phyloP scores from a whole-genome alignment of 2,797 vertebrate species.

The Crocidura indochinensis region DNA sequence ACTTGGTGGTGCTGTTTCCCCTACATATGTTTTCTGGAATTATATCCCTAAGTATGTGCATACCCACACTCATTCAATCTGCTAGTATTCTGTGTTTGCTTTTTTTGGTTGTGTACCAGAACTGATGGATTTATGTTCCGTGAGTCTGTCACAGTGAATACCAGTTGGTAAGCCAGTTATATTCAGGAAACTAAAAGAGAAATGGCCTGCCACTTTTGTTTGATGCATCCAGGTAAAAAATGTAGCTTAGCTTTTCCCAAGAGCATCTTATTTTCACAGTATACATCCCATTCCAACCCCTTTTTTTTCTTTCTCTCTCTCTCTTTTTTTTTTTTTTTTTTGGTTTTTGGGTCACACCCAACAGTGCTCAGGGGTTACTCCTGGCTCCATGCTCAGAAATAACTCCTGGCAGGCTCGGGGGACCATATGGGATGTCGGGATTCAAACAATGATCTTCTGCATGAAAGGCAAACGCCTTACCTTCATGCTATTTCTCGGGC shows the following conservation, averaged over 20 bases:
- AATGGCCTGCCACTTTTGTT: conserved; percentile 81
- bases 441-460: too few relatives aligned
- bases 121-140: conserved; percentile 65
- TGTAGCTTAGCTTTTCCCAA: conserved; percentile 73
- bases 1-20: not conserved
- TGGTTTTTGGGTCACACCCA: too few relatives aligned
- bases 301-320: not conserved
- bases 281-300: conserved; percentile 60
- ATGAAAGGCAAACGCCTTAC: too few relatives aligned
- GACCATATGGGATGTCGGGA: too few relatives aligned
- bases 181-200: conserved; percentile 79
- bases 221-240: conserved; percentile 69
- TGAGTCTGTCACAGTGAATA: conserved; percentile 66
- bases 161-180: conserved; percentile 68
- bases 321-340: not conserved
- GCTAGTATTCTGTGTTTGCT: not conserved
- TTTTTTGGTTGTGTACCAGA: conserved; percentile 36
- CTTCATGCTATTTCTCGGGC: too few relatives aligned
- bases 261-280: conserved; percentile 77
- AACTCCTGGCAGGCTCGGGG: too few relatives aligned
- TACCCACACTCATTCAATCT: not conserved
- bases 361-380: too few relatives aligned
- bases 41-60: not conserved
- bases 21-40: not conserved
- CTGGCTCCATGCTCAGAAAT: too few relatives aligned